These are phyloP conservation scores for Thunnus maccoyii DNA, from an alignment of 2,113 vertebrate genomes.

Conservation along the genomic window DNA sequence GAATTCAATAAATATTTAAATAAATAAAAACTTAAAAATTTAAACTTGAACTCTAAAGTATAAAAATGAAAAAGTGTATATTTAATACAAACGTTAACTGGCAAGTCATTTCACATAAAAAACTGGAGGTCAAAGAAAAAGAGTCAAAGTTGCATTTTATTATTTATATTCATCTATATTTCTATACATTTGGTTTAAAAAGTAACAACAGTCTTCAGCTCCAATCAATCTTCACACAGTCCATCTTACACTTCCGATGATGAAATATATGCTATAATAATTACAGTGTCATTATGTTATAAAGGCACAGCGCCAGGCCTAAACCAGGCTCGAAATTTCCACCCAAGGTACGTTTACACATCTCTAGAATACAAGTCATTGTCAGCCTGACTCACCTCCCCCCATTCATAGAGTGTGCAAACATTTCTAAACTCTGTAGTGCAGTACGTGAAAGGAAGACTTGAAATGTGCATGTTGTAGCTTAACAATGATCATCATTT, in stretches of 20 bases:
- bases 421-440: slow-evolving; percentile 16
- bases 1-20: not conserved
- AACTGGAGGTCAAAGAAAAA: not conserved
- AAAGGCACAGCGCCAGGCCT: slow-evolving; percentile 18
- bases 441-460: not conserved
- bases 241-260: not conserved
- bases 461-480: not conserved
- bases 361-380: slow-evolving; percentile 9
- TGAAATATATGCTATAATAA: slow-evolving; percentile 36
- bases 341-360: not conserved
- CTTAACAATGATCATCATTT: not conserved
- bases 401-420: slow-evolving; percentile 36
- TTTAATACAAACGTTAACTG: not conserved
- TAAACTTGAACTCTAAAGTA: not conserved
- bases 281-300: slow-evolving; percentile 15
- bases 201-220: not conserved
- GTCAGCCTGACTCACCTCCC: not conserved
- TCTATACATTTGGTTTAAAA: slow-evolving; percentile 35
- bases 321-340: not conserved
- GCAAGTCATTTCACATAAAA: not conserved
- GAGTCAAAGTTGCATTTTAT: not conserved
- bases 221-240: slow-evolving; percentile 12
- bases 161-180: slow-evolving; percentile 30
- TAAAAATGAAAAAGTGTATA: not conserved
- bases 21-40: not conserved